These are phyloP conservation scores for Drosophila punjabiensis DNA, from an alignment of 1,140 invertebrate genomes.

Conservation along the genomic window DNA sequence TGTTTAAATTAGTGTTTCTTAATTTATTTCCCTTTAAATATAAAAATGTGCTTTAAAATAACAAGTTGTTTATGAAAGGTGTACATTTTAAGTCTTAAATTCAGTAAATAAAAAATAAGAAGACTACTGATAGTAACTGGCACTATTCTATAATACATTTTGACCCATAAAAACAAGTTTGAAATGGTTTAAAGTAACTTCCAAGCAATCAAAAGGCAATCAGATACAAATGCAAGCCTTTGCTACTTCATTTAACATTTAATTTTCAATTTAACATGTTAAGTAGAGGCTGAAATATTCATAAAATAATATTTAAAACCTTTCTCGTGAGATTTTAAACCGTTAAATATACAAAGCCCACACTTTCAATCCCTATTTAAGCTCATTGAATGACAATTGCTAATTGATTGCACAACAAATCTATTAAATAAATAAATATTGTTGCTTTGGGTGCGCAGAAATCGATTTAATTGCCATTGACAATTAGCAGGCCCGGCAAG, in stretches of 20 bases:
- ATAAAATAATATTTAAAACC: not conserved
- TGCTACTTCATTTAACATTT: not conserved
- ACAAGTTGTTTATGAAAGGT: not conserved
- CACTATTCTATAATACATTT: not conserved
- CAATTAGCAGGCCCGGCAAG: constrained; percentile 56
- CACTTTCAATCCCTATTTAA: not conserved
- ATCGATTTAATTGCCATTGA: constrained; percentile 54
- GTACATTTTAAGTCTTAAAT: not conserved
- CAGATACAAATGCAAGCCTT: not conserved
- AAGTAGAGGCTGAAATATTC: too few relatives aligned
- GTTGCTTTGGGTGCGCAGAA: constrained; percentile 36
- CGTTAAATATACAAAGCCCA: not conserved
- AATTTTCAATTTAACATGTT: not conserved
- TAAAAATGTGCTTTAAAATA: not conserved
- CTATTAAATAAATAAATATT: constrained; percentile 53
- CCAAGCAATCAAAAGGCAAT: not conserved
- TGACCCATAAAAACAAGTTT: not conserved
- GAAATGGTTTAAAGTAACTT: not conserved
- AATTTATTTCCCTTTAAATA: not conserved
- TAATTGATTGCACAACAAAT: constrained; percentile 61
- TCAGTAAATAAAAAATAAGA: too few relatives aligned
- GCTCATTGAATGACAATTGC: constrained; percentile 28
- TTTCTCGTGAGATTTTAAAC: not conserved
- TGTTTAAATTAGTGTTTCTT: rapidly evolving
- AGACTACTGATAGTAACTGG: not conserved